Evolutionary conservation across 2,888 invertebrate genomes (phyloP), one percentile per base, ranked within the genome.

Genomic region (Xylophagus ater): DNA sequence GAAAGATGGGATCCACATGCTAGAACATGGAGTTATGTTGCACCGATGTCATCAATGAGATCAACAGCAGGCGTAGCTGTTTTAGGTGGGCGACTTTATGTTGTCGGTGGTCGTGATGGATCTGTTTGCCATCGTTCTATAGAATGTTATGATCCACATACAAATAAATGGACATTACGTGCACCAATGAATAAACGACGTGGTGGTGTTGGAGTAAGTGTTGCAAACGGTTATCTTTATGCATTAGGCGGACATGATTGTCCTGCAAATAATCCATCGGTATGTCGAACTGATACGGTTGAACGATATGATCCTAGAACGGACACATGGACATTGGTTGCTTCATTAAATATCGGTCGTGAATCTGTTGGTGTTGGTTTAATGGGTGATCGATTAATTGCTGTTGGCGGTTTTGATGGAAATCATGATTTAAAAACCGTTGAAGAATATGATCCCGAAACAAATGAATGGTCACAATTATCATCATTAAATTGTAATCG

Each of bases 191-290:
- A 81, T 26, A 74, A 83, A 45, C 72, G 87, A 15, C 72, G 93
- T 39, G 89, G 92, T 4, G 87, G 90, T 10, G 88, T 92, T 38
- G 92, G 89, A 30, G 89, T 88, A 47, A 66, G 69, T 40, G 87
- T 87, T 1, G 79, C 85, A 20, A 83, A 86, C 58, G 90, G 90
- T 0, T 88, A 75, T 61, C 69, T 94, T 35, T 94, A 92, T 65
- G 93, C 90, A 2, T 69, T 93, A 46, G 93, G 94, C 19, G 93
- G 94, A 0, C 89, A 93, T 65, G 93, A 93, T 63, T 87, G 90
- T 8, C 90, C 93, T 0, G 85, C 87, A 17, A 85, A 82, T 53
- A 84, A 84, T 66, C 84, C 84, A 1, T 75, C 78, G 40, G 84
- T 88, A 4, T 76, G 77, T 40, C 73, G 89, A 53, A 84, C 89